These are phyloP conservation scores for Desmophyllum pertusum DNA, from an alignment of 92 coral and sea anemone species.

Conservation along the genomic window DNA sequence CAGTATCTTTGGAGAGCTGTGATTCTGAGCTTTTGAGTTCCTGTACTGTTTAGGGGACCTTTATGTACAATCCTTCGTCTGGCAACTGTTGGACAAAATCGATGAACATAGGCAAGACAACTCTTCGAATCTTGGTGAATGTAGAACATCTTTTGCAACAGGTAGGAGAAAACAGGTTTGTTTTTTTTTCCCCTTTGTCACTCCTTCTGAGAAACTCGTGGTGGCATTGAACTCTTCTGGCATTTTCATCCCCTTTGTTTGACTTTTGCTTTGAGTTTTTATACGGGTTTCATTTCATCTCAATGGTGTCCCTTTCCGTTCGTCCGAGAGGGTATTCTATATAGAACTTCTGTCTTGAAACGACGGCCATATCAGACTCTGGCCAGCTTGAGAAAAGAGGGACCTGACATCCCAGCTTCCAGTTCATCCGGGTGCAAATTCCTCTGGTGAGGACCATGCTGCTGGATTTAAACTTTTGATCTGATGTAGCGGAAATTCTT, in stretches of 20 bases:
- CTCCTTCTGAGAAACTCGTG: too few species aligned
- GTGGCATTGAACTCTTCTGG: too few species aligned
- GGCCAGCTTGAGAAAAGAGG: conserved; percentile 38
- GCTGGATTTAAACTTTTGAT: too few species aligned
- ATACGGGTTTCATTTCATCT: conserved; percentile 29
- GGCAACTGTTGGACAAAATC: conserved; percentile 37
- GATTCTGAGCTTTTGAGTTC: conserved; percentile 36
- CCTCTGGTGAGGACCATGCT: too few species aligned
- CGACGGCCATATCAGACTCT: conserved; percentile 53
- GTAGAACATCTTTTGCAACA: conserved; percentile 44
- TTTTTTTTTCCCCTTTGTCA: too few species aligned
- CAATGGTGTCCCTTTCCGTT: conserved; percentile 3
- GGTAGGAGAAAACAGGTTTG: conserved; percentile 41
- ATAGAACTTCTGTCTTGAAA: conserved; percentile 41
- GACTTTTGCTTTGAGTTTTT: too few species aligned
- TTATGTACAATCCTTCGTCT: conserved; percentile 8
- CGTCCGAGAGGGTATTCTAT: not conserved
- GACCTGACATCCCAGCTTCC: too few species aligned
- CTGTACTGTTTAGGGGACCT: conserved; percentile 42
- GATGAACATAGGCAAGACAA: conserved; percentile 51
- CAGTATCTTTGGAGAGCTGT: too few species aligned
- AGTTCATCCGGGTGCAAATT: too few species aligned
- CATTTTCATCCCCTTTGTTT: too few species aligned
- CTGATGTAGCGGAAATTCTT: too few species aligned
- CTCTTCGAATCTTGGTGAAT: conserved; percentile 55